Evolutionary conservation across 1,140 invertebrate genomes (phyloP), one percentile per base, ranked within the genome.

Genomic region (Drosophila simulans): DNA sequence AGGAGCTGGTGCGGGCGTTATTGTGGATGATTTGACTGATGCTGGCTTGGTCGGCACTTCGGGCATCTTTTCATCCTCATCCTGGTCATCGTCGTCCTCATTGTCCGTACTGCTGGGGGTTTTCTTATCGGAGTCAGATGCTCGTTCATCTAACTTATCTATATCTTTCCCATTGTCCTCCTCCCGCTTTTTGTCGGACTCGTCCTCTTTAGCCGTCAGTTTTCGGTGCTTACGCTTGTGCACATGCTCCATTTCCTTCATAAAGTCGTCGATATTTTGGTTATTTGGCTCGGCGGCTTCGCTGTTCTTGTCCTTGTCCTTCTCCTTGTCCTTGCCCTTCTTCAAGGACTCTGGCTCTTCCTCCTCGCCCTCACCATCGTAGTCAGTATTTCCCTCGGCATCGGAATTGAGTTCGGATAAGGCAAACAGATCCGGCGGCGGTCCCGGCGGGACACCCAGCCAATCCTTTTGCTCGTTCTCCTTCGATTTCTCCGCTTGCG

Each of bases 251-350:
- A 97, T 97, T 93, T 98, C 97, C 89, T 97, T 96, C 95, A 97
- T 97, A 84, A 97, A 97, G 46, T 97, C 95, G 82, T 98, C 97
- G n/a, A 97, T 96, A 89, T 98, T 97, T 93, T 98, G 97, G 1
- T 31, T 49, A 35, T 52, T 74, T 10, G 71, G 71, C 3, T 97
- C 97, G 15, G 96, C 96, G 84, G 97, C 94, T 7, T 95, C 95
- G 64, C 97, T 93, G 4, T 64, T 59, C 43, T 56, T 56, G n/a
- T 96, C 95, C 43, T 56, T 56, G n/a, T 96, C 95, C 69, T 97
- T 96, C 77, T 97, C 64, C 35, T 56, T 56, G 12, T 49, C 65
- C 96, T 97, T 97, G 89, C 96, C 95, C 69, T 97, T 96, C 77
- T 97, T 96, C 11, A 97, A 86, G 1, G 54, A 94, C 93, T 64